Conservation (phyloP, 2,797 vertebrate species). For the Ctenosaura bakeri region DNA sequence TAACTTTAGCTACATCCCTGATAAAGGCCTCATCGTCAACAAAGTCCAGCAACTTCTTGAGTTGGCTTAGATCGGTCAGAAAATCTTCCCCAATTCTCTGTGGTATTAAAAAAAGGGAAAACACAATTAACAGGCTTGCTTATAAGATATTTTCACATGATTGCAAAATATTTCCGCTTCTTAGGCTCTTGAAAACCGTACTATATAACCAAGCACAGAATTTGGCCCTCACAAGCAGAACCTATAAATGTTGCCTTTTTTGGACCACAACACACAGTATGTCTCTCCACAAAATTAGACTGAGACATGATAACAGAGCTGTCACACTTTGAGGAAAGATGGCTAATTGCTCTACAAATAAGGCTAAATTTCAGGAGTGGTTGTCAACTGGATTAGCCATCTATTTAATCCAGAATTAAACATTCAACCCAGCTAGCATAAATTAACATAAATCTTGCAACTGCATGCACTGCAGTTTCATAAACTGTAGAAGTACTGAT, state of each 20-base stretch:
- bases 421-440: too few species aligned
- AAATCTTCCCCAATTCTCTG: conserved; percentile 89
- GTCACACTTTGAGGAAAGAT: not conserved
- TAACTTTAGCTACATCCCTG: conserved; percentile 87
- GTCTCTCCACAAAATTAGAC: too few species aligned
- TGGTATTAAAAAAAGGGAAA: conserved; percentile 20
- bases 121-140: not conserved
- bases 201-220: not conserved
- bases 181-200: not conserved
- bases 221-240: not conserved
- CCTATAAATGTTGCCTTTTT: too few species aligned
- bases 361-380: not conserved
- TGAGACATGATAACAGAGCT: not conserved
- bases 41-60: conserved; percentile 84
- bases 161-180: not conserved
- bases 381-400: not conserved
- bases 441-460: too few species aligned
- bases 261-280: too few species aligned
- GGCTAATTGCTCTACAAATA: not conserved
- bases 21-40: conserved; percentile 83
- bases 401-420: not conserved
- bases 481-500: too few species aligned
- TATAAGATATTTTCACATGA: not conserved
- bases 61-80: conserved; percentile 85
- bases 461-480: too few species aligned